Conservation (phyloP, 2,797 vertebrate genomes). For the Sus cebifrons region DNA sequence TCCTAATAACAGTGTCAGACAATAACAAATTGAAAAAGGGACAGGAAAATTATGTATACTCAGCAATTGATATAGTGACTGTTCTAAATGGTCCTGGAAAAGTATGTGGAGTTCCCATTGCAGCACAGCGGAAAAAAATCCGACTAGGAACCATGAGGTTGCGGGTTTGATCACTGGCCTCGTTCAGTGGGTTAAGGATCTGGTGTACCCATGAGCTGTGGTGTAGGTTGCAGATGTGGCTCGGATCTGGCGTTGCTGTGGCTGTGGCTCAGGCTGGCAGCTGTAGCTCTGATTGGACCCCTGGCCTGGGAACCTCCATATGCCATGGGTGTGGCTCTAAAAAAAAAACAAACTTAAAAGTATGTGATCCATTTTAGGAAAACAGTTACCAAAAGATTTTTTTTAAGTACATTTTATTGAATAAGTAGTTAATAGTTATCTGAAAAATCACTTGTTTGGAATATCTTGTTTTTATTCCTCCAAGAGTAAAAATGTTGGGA, state of each 20-base stretch:
- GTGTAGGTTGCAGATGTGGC: too few species aligned
- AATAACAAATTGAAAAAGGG: not conserved
- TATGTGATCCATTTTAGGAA: conserved; percentile 26
- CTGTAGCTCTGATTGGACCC: too few species aligned
- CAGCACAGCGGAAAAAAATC: too few species aligned
- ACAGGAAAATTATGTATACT: not conserved
- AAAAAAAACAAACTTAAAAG: not conserved
- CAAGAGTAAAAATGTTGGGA: not conserved
- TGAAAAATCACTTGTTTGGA: conserved; percentile 26
- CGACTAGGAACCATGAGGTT: too few species aligned
- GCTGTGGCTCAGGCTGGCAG: too few species aligned
- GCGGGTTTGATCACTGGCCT: too few species aligned
- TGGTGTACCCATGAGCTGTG: too few species aligned
- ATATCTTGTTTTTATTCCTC: conserved; percentile 19
- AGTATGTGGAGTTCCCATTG: not conserved
- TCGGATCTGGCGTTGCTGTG: too few species aligned
- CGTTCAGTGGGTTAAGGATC: too few species aligned
- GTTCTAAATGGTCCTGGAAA: not conserved
- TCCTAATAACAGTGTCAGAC: not conserved
- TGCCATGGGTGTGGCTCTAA: too few species aligned
- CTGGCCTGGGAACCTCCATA: too few species aligned
- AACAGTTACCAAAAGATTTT: not conserved
- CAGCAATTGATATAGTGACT: not conserved
- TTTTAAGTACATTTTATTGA: not conserved
- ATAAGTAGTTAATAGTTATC: not conserved